A percentile compares a stretch with the other conserved stretches of the same genome.
Conservation (phyloP, 2,113 vertebrate genomes). For the Lepidiolamprologus cunningtoni region DNA sequence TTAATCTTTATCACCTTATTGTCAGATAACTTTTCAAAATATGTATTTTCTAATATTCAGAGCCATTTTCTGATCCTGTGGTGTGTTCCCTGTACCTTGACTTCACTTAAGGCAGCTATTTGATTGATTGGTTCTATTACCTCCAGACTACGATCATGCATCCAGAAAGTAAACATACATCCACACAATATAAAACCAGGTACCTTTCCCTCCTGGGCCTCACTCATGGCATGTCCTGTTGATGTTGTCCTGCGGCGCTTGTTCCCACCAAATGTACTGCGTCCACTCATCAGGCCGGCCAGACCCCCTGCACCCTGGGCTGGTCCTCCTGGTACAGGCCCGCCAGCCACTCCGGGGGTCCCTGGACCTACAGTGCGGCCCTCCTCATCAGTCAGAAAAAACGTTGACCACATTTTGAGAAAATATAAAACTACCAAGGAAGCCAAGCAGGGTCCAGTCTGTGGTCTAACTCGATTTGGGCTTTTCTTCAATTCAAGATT, state of each 20-base stretch:
- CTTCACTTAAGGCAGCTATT: not conserved
- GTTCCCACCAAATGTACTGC: conserved; percentile 41
- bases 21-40: not conserved
- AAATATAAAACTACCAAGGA: not conserved
- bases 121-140: not conserved
- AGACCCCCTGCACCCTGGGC: conserved; percentile 10
- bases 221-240: conserved; percentile 48
- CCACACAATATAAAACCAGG: not conserved
- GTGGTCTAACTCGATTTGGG: not conserved
- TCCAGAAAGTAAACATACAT: not conserved
- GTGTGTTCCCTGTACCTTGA: not conserved
- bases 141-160: not conserved
- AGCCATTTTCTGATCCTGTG: not conserved
- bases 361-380: not conserved
- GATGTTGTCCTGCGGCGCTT: conserved; percentile 50
- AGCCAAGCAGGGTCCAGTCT: not conserved
- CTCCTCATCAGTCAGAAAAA: conserved; percentile 77
- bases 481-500: not conserved
- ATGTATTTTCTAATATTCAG: not conserved
- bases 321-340: not conserved
- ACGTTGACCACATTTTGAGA: conserved; percentile 80
- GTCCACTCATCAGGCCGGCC: conserved; percentile 40
- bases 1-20: not conserved
- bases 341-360: not conserved
- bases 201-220: conserved; percentile 76